Conservation (phyloP, 2,888 invertebrate species). For the Phania funesta region DNA sequence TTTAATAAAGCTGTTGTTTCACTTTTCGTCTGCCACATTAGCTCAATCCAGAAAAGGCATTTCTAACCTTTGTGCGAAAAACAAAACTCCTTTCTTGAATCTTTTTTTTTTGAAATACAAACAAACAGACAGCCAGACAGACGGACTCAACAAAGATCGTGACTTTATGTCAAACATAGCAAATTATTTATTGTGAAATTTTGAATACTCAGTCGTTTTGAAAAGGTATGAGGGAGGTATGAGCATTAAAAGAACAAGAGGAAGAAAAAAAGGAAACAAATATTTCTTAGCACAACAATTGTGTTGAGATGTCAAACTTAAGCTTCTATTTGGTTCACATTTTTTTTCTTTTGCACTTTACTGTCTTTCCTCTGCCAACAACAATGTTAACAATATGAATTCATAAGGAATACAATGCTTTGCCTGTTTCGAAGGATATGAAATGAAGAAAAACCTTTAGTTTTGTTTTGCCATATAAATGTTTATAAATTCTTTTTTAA, state of each 20-base stretch:
- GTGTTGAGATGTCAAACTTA: slow-evolving; percentile 45
- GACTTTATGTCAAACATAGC: slow-evolving; percentile 63
- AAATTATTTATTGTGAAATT: slow-evolving; percentile 61
- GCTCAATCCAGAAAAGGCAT: not conserved
- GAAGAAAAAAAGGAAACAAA: slow-evolving; percentile 15
- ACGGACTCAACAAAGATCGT: slow-evolving; percentile 54
- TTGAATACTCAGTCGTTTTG: not conserved
- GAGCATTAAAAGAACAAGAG: not conserved
- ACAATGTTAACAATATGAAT: slow-evolving; percentile 40
- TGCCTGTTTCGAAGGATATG: slow-evolving; percentile 43
- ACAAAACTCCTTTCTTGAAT: slow-evolving; percentile 3
- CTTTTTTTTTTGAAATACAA: not conserved
- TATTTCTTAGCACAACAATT: slow-evolving; percentile 41
- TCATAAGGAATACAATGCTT: slow-evolving; percentile 34
- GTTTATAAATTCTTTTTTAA: slow-evolving; percentile 54
- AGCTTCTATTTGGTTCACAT: slow-evolving; percentile 30
- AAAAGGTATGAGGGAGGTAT: slow-evolving; percentile 8
- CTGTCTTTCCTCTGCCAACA: not conserved
- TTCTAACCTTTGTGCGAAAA: slow-evolving; percentile 13
- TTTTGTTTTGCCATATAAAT: slow-evolving; percentile 21
- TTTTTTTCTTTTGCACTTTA: not conserved
- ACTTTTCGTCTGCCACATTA: slow-evolving; percentile 18
- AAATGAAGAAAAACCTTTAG: slow-evolving; percentile 1
- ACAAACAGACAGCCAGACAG: not conserved
- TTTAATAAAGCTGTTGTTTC: slow-evolving; percentile 45